Evolutionary conservation across 2,113 vertebrate species (phyloP), one percentile per base, ranked within the genome.

Genomic region (Salvator merianae): DNA sequence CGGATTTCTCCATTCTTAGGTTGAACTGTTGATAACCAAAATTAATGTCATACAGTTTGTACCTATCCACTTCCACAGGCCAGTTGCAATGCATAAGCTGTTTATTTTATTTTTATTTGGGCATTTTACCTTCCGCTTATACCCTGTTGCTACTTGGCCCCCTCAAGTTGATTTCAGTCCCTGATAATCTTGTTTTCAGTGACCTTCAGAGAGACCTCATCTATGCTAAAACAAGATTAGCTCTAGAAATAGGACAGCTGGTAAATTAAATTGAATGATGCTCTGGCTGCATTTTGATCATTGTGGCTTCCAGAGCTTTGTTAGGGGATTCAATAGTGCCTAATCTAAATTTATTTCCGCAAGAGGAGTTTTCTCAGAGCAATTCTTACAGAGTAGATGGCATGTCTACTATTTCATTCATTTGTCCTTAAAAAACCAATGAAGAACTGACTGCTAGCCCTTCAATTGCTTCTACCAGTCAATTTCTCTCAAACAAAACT

Each of bases 141-240:
- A 75, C 47, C 34, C 69, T 66, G 72, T 28, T n/a, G 28, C 71
- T 76, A 68, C 7, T 70, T 30, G 5, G 26, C 43, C 68, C 74
- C 16, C 43, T 79, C 40, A 79, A 62, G 36, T 82, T 82, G 40
- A 86, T 77, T 77, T 86, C 79, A 53, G 71, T 63, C 24, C 85
- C 68, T 66, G 63, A 75, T 85, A 77, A 81, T 73, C 32, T 50
- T 79, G 16, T 77, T 86, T 77, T 43, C 38, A 12, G 36, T 47
- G 26, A 77, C 53, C 38, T 65, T 82, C 53, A 82, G 66, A 26
- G 7, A 77, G 53, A 86, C 74, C 16, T 82, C 32, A 86, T 77
- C 66, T 82, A 82, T 79, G 4, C 26, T 81, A 47, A 81, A 75
- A 62, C 65, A 36, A 81, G 66, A 71, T 82, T 77, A 77, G 40